phyloP scores from a whole-genome alignment of 2,113 vertebrate species.

The Thomomys bottae region DNA sequence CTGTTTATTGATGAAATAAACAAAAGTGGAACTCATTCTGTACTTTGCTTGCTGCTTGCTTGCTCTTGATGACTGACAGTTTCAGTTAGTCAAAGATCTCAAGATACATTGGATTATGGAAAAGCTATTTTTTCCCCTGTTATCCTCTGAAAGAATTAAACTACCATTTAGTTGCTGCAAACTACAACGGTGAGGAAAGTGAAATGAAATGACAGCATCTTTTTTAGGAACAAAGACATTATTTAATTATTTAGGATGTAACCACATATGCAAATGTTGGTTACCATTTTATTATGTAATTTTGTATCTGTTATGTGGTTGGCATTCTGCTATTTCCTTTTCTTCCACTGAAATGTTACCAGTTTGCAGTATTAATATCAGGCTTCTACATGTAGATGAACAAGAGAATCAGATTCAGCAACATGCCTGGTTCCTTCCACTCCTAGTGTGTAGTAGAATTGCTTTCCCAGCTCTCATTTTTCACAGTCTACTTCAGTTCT shows the following conservation, averaged over 20 bases:
- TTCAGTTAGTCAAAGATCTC: background rate
- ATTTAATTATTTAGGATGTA: constrained; percentile 17
- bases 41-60: background rate
- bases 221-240: constrained; percentile 1
- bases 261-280: background rate
- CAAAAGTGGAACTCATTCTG: background rate
- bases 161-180: background rate
- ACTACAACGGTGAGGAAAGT: background rate
- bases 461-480: background rate
- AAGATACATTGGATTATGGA: background rate
- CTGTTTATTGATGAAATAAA: background rate
- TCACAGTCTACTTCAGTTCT: background rate
- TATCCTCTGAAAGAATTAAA: constrained; percentile 3
- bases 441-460: background rate
- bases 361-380: background rate
- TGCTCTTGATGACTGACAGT: background rate
- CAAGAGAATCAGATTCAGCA: background rate
- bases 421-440: background rate
- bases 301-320: background rate
- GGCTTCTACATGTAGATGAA: background rate
- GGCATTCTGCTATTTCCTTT: background rate
- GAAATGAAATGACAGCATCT: background rate
- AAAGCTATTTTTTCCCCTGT: background rate
- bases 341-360: background rate
- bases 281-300: background rate